A percentile compares a stretch with the other conserved stretches of the same genome.
These are phyloP conservation scores for Ostrea edulis DNA, from an alignment of 1,140 invertebrate genomes.

Conservation along the genomic window DNA sequence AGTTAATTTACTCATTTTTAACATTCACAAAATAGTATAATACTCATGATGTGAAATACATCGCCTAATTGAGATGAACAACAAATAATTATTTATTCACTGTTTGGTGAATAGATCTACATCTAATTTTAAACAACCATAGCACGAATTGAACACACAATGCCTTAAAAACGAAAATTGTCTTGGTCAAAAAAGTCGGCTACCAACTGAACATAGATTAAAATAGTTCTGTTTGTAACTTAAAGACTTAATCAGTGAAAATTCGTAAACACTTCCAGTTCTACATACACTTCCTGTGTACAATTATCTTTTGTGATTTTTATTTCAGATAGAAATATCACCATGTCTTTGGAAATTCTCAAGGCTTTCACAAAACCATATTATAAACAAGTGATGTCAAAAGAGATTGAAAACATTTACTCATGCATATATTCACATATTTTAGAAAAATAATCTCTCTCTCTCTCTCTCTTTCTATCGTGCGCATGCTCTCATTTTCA, in stretches of 20 bases:
- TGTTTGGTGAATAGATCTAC: neutral
- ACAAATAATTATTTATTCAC: neutral
- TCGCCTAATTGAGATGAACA: neutral
- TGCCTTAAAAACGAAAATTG: neutral
- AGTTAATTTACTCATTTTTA: constrained; percentile 10
- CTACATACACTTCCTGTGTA: no score
- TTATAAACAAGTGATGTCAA: neutral
- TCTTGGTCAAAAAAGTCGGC: neutral
- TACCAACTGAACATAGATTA: neutral
- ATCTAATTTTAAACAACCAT: neutral
- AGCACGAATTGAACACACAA: neutral
- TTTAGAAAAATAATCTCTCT: constrained; percentile 16
- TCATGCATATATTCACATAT: neutral
- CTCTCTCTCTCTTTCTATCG: constrained; percentile 11
- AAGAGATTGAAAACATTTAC: neutral
- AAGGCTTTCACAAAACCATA: neutral
- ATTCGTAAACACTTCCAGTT: no score
- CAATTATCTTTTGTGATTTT: neutral
- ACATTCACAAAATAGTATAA: constrained; percentile 26
- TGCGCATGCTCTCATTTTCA: neutral
- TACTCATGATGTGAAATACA: neutral
- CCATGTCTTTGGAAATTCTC: neutral
- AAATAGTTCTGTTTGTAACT: neutral
- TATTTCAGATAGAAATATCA: neutral
- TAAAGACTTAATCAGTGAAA: no score